Conservation (phyloP, 2,888 invertebrate genomes). For the Machimus atricapillus region DNA sequence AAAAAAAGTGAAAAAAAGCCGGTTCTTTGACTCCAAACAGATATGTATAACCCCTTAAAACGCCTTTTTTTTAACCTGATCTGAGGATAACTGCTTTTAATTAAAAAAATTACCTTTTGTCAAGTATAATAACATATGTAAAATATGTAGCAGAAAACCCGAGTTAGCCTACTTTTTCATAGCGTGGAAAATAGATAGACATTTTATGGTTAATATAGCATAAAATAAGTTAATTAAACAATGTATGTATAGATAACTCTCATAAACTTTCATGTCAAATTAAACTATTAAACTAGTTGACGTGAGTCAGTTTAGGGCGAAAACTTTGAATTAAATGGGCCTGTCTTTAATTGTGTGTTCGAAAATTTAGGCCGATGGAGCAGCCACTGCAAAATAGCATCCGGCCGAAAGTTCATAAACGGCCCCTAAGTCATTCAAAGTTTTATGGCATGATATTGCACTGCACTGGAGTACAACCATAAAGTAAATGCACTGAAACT, state of each 20-base stretch:
- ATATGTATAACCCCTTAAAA: too few relatives aligned
- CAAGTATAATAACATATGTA: too few relatives aligned
- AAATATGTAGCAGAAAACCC: too few relatives aligned
- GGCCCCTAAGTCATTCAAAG: conserved; percentile 38
- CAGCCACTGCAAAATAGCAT: conserved; percentile 14
- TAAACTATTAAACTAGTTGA: background rate
- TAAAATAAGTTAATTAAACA: background rate
- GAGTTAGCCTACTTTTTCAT: too few relatives aligned
- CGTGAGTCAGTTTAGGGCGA: background rate
- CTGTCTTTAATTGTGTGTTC: background rate
- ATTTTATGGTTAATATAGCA: background rate
- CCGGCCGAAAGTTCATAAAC: conserved; percentile 33
- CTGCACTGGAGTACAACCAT: conserved; percentile 30
- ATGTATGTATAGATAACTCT: too few relatives aligned
- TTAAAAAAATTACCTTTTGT: too few relatives aligned
- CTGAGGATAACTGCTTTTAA: too few relatives aligned
- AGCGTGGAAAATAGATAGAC: too few relatives aligned
- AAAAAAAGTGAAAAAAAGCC: too few relatives aligned
- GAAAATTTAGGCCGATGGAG: background rate
- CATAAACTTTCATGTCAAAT: background rate
- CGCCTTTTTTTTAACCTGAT: too few relatives aligned
- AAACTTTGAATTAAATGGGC: background rate
- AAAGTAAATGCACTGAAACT: conserved; percentile 42
- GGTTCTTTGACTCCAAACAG: too few relatives aligned
- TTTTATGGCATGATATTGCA: conserved; percentile 40